phyloP scores from a whole-genome alignment of 2,113 vertebrate species.

The Meles meles region DNA sequence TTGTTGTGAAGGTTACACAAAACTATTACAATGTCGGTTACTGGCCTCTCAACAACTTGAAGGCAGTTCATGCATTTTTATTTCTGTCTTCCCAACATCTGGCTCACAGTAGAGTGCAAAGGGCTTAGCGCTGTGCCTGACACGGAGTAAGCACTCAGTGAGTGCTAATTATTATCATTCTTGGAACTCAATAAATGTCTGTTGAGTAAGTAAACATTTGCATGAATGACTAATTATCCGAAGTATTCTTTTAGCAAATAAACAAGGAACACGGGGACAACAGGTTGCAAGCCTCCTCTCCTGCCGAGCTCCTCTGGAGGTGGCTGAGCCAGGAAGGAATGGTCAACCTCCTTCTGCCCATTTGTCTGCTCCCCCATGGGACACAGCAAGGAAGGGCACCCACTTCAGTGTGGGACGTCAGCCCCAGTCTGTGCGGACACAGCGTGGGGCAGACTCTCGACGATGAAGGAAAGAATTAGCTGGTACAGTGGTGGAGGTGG shows the following conservation, averaged over 20 bases:
- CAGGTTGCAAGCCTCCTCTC: conserved; percentile 31
- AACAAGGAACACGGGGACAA: conserved; percentile 39
- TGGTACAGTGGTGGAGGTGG: neutral
- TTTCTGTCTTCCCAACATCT: neutral
- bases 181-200: conserved; percentile 19
- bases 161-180: conserved; percentile 38
- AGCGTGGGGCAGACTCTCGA: neutral
- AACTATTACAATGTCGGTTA: neutral
- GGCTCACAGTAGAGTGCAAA: neutral
- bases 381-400: neutral
- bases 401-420: accelerated
- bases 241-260: conserved; percentile 54
- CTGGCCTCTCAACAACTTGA: neutral
- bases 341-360: neutral
- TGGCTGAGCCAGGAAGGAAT: conserved; percentile 25
- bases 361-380: neutral
- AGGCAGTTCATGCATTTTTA: neutral
- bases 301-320: conserved; percentile 23
- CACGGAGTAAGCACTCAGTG: neutral
- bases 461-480: neutral
- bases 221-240: conserved; percentile 49
- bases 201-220: conserved; percentile 48
- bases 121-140: neutral
- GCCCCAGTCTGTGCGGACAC: neutral
- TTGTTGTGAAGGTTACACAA: neutral